Percentiles rank a stretch among this genome's conserved stretches.
phyloP scores from a whole-genome alignment of 2,797 vertebrate genomes.

The Cossypha dichroa region DNA sequence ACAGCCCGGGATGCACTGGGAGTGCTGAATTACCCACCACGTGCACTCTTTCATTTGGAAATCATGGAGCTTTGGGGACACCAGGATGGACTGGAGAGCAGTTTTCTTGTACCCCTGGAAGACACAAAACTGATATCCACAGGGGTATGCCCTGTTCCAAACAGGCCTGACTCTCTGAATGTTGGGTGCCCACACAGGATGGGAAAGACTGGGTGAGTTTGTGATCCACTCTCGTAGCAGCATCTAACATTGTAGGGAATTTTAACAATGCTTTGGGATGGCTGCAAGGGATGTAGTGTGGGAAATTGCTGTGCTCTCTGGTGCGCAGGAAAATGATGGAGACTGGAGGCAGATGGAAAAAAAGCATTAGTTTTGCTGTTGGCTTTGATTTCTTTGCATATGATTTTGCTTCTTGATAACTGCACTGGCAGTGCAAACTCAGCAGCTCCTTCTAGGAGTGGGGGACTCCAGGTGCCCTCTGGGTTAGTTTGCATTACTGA shows the following conservation, averaged over 20 bases:
- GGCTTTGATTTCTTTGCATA: background rate
- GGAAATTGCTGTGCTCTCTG: background rate
- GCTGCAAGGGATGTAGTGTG: background rate
- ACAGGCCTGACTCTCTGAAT: background rate
- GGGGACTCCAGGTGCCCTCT: background rate
- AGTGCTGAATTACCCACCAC: fast-evolving
- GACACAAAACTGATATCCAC: background rate
- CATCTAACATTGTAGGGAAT: background rate
- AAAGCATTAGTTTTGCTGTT: background rate
- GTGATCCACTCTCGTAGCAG: fast-evolving
- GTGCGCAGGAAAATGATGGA: background rate
- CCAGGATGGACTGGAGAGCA: background rate
- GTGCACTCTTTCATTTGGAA: background rate
- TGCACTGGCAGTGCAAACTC: background rate
- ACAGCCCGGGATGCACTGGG: fast-evolving
- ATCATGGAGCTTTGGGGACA: background rate
- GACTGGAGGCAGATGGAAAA: background rate
- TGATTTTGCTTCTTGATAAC: background rate
- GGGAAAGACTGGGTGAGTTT: background rate
- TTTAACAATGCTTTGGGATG: background rate
- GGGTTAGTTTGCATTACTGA: background rate
- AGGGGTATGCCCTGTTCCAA: background rate
- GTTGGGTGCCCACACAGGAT: fast-evolving
- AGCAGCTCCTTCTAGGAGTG: background rate
- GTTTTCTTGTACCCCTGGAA: background rate